phyloP scores from a whole-genome alignment of 2,113 vertebrate species.

The Rousettus leschenaultii region DNA sequence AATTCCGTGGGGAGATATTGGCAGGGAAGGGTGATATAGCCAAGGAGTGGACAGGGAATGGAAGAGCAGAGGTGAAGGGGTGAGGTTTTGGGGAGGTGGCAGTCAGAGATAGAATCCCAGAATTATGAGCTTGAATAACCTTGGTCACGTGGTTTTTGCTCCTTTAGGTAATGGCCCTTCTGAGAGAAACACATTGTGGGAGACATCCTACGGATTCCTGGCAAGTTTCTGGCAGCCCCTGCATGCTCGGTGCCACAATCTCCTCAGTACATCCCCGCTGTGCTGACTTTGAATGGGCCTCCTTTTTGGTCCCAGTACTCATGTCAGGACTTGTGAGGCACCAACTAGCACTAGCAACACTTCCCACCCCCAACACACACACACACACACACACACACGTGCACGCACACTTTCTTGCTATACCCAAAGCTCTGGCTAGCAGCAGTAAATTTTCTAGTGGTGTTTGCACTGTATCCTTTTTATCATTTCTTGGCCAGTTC shows the following conservation, averaged over 20 bases:
- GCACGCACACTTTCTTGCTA: no score
- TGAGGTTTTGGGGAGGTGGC: neutral
- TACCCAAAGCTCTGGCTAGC: neutral
- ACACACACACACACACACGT: neutral
- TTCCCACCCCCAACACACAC: neutral
- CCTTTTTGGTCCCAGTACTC: neutral
- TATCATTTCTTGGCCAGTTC: neutral
- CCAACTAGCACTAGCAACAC: neutral
- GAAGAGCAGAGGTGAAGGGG: neutral
- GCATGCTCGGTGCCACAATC: neutral
- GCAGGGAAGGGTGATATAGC: neutral
- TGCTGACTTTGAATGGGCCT: neutral
- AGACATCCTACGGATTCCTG: accelerated
- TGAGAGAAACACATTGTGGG: neutral
- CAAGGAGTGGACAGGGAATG: neutral
- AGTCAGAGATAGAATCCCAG: neutral
- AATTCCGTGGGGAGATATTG: neutral
- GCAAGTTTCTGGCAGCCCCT: neutral
- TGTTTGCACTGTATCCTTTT: neutral
- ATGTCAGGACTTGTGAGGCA: neutral
- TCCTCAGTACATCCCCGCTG: neutral
- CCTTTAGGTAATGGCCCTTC: neutral
- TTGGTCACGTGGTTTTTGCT: neutral
- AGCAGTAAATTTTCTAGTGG: neutral
- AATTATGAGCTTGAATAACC: neutral